These are phyloP conservation scores for Alviniconcha strummeri DNA, from an alignment of 2,888 invertebrate species.

Conservation along the genomic window DNA sequence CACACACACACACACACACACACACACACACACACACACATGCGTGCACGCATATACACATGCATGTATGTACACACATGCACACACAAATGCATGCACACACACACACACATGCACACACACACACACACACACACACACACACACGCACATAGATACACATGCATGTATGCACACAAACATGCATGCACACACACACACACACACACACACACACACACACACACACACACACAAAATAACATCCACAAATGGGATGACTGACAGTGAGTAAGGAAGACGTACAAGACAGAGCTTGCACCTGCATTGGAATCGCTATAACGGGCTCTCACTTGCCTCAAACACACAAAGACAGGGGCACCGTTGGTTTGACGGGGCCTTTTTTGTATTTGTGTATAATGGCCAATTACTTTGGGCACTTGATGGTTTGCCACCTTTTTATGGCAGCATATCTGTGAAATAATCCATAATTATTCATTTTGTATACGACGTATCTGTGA, in stretches of 20 bases:
- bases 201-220: neutral
- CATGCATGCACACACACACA: conserved; percentile 26
- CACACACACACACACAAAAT: neutral
- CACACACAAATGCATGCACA: conserved; percentile 19
- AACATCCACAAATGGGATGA: neutral
- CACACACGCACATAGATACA: conserved; percentile 28
- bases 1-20: too few species aligned
- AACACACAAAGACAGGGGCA: neutral
- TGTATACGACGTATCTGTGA: too few species aligned
- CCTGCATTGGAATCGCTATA: neutral
- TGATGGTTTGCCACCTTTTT: too few species aligned
- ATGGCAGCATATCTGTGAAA: too few species aligned
- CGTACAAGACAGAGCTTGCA: neutral
- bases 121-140: conserved; percentile 26
- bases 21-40: neutral
- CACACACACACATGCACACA: conserved; percentile 26
- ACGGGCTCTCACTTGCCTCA: neutral
- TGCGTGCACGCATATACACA: conserved; percentile 17
- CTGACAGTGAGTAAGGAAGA: neutral
- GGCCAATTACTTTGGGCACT: too few species aligned
- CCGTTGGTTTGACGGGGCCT: neutral
- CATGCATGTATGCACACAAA: conserved; percentile 15
- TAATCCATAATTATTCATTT: too few species aligned
- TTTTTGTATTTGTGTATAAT: neutral
- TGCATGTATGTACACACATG: conserved; percentile 5